Conservation (phyloP, 2,797 vertebrate genomes). For the Bufotes viridis region DNA sequence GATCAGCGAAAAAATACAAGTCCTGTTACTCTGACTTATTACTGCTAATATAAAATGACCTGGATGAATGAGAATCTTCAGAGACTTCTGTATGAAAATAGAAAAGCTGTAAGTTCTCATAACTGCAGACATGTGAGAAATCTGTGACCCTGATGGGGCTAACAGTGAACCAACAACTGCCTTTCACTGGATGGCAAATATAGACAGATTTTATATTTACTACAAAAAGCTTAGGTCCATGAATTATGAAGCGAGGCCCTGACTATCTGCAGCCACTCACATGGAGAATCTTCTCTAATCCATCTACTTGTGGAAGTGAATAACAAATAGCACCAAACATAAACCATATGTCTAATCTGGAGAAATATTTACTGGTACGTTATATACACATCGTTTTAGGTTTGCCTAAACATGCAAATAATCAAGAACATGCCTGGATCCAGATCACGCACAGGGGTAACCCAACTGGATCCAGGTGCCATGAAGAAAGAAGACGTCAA, state of each 20-base stretch:
- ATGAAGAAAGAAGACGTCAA: conserved; percentile 4
- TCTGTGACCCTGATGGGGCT: neutral
- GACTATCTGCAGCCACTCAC: neutral
- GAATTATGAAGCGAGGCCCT: neutral
- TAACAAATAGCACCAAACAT: neutral
- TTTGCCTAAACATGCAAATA: conserved; percentile 15
- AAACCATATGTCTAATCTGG: neutral
- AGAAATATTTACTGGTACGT: neutral
- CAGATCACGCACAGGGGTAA: neutral
- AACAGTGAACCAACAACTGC: neutral
- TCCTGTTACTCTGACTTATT: no score
- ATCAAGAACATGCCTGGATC: neutral
- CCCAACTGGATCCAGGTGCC: conserved; percentile 28
- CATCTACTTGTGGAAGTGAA: neutral
- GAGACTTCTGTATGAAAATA: no score
- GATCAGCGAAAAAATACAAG: no score
- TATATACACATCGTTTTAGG: neutral
- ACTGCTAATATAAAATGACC: no score
- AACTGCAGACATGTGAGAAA: no score
- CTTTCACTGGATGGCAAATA: neutral
- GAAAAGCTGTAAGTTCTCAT: no score
- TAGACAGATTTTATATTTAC: neutral
- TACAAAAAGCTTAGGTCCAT: neutral
- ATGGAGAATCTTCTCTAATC: conserved; percentile 3
- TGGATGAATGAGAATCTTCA: no score